Evolutionary conservation across 2,888 invertebrate species (phyloP), one percentile per base, ranked within the genome.

Genomic region (Caenorhabditis sp.): DNA sequence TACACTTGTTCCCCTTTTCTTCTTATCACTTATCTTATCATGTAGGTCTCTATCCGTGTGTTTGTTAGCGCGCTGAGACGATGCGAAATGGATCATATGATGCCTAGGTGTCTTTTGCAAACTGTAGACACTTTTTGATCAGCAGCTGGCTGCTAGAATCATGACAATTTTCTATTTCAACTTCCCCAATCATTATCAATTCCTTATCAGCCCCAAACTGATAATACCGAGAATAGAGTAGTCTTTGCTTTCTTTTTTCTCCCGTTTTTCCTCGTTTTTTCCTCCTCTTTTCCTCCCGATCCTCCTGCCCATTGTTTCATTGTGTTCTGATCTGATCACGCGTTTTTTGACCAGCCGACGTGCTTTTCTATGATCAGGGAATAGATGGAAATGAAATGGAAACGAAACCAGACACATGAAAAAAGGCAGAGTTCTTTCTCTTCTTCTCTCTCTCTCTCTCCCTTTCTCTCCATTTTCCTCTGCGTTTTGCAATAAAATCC

Each of bases 331-430:
- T 50, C 50, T 20, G 2, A 13, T 2, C 13, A 13, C 13, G 6
- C 40, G 6, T 13, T 40, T 40, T 6, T 40, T 40, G 40, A 40
- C 6, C 40, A 13, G 11, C 40, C 2, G 5, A 40, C 13, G 13
- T 13, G 2, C 40, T 11, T 40, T 40, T n/a, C n/a, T n/a, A n/a
- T n/a, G n/a, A n/a, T n/a, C n/a, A n/a, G 40, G 2, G 13, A 40
- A 13, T 13, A 40, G 13, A 40, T n/a, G n/a, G n/a, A 40, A 40
- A 40, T 40, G 40, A 18, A 50, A 50, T 18, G 2, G 5, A 18
- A 50, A 50, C 22, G 20, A 50, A 51, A 51, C 18, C 51, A 51
- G 51, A 51, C 51, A 51, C 51, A 51, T 51, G 24, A 51, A 51
- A 51, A 40, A 13, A 40, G 40, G 20, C 3, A 50, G 20, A 4